Evolutionary conservation across 1,140 invertebrate species (phyloP).

Genomic region (Oppia nitens): DNA sequence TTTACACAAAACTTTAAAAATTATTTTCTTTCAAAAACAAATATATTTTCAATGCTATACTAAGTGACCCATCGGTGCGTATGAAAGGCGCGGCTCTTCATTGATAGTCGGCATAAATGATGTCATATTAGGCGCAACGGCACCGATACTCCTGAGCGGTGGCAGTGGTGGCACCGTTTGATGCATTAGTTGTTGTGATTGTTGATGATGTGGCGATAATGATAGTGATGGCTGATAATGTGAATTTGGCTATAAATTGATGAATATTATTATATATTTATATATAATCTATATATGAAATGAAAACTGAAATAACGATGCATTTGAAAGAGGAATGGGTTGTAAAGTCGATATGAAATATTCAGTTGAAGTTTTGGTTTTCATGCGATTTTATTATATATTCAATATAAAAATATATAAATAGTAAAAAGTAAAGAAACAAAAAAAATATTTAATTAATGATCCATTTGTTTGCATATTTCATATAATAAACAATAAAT

Average conservation of each 20-base stretch:
- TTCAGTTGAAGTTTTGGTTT: not conserved
- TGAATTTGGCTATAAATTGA: not conserved
- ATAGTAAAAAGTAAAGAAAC: too few relatives aligned
- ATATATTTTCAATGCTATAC: constrained; percentile 8
- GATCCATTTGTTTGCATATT: too few relatives aligned
- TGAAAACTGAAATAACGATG: not conserved
- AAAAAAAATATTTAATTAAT: too few relatives aligned
- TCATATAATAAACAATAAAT: too few relatives aligned
- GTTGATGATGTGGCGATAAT: not conserved
- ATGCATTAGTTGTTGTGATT: not conserved
- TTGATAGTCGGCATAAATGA: constrained; percentile 14
- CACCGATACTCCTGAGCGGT: constrained; percentile 8
- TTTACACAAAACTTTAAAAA: too few relatives aligned
- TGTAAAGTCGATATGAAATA: not conserved
- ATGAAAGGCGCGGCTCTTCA: constrained; percentile 10
- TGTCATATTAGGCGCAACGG: not conserved
- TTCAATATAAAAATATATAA: too few relatives aligned
- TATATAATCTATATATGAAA: not conserved
- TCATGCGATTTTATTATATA: not conserved
- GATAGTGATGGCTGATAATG: not conserved
- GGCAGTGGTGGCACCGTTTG: constrained; percentile 14
- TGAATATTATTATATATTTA: not conserved
- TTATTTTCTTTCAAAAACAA: too few relatives aligned
- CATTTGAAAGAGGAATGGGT: not conserved
- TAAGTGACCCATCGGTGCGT: constrained; percentile 9